Evolutionary conservation across 2,113 vertebrate species (phyloP).

Genomic region (Hippocampus guttulatus): DNA sequence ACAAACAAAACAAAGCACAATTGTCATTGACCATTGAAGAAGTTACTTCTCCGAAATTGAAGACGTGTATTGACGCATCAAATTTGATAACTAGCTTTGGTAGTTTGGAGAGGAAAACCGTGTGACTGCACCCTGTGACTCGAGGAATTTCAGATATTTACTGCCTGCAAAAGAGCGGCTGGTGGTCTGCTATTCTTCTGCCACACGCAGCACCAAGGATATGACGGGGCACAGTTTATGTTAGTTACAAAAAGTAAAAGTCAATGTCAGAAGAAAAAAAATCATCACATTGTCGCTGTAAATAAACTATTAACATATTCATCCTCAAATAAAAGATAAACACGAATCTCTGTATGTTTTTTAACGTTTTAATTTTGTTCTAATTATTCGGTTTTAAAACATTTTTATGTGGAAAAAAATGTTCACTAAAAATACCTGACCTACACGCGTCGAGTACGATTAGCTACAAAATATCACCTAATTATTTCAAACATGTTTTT

Average conservation of each 20-base stretch:
- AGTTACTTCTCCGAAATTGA: neutral
- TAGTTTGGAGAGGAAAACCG: constrained; percentile 18
- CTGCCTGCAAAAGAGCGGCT: neutral
- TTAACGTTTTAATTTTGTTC: neutral
- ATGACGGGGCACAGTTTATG: neutral
- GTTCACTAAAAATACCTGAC: neutral
- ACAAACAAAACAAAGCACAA: neutral
- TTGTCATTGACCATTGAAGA: neutral
- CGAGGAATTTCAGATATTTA: constrained; percentile 42
- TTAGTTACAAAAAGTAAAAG: neutral
- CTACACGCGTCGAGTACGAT: neutral
- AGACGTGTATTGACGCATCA: neutral
- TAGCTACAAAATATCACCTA: neutral
- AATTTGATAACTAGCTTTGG: constrained; percentile 22
- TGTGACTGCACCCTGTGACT: constrained; percentile 47
- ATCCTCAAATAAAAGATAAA: neutral
- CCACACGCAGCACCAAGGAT: neutral
- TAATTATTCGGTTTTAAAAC: neutral
- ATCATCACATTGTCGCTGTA: neutral
- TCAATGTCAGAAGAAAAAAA: neutral
- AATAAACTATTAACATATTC: neutral
- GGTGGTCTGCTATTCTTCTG: neutral
- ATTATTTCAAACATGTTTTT: neutral
- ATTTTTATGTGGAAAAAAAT: neutral
- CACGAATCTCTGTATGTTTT: neutral